Percentiles rank a stretch among this genome's conserved stretches.
phyloP scores from a whole-genome alignment of 2,888 invertebrate species.

The Alsophila aescularia region DNA sequence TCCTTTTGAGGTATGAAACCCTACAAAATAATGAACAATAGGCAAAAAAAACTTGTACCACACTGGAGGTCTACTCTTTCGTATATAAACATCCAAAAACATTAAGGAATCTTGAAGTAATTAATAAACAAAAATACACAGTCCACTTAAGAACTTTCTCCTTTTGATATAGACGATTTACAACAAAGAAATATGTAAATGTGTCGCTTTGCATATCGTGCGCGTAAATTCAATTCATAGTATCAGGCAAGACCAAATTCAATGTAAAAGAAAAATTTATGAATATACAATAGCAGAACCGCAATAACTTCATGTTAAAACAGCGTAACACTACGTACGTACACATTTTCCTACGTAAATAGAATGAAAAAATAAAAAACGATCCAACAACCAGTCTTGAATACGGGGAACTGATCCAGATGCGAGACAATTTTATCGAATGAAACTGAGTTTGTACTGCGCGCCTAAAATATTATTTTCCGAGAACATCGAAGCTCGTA shows the following conservation, averaged over 20 bases:
- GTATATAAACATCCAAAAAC: too few species aligned
- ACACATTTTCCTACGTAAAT: conserved; percentile 21
- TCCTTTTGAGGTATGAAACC: too few species aligned
- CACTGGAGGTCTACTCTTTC: too few species aligned
- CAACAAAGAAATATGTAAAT: neutral
- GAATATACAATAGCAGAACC: conserved; percentile 16
- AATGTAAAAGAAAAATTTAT: conserved; percentile 14
- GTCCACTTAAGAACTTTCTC: too few species aligned
- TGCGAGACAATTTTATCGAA: conserved; percentile 40
- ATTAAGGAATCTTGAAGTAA: too few species aligned
- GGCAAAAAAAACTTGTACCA: too few species aligned
- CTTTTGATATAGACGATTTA: too few species aligned
- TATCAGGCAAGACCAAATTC: conserved; percentile 22
- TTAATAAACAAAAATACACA: too few species aligned
- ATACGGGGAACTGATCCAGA: conserved; percentile 41
- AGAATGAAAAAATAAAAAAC: conserved; percentile 33
- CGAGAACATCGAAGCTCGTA: conserved; percentile 39
- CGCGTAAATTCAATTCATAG: conserved; percentile 4
- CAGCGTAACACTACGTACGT: conserved; percentile 20
- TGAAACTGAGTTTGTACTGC: conserved; percentile 36
- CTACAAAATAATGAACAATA: too few species aligned
- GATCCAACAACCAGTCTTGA: conserved; percentile 38
- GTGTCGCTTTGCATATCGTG: neutral
- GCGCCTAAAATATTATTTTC: conserved; percentile 39
- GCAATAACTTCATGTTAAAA: conserved; percentile 27